Base-by-base conservation (phyloP, 64 coral and sea anemone genomes). In the Anthopleura sola region DNA sequence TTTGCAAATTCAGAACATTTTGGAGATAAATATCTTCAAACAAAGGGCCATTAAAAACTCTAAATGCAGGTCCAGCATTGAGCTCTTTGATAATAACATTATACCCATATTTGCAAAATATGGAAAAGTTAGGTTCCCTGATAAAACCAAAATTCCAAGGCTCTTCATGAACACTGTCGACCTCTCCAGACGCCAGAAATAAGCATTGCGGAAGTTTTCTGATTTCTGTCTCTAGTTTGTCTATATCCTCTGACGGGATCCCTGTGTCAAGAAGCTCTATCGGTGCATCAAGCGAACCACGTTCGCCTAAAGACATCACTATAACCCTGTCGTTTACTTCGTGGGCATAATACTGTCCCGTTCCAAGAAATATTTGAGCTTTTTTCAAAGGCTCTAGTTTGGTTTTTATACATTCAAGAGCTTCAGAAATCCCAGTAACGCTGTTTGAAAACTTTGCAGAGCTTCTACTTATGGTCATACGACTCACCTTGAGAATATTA, bases 341-440 rank as follows among this genome's bases (percentile, higher is more conserved):
- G 7, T 95, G 85, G 55, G 87, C 68, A 75, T 80, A 95, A 60
- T 95, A 95, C 37, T 95, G 93, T 68, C 93, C 93, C 53, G 89
- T 95, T 81, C 93, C 93, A 23, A 95, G 44, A 78, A 95, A 95
- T 9, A 95, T 83, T 20, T 83, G 76, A 28, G 76, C 24, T 44
- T 48, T 44, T 44, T 79, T 79, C 17, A 23, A 38, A 79, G 36
- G 37, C 20, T 79, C 76, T 10, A 79, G 76, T 12, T 79, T 79
- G 5, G 36, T 47, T 79, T 79, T 79, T 44, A 79, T 79, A 48
- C 76, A 79, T 5, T 38, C 36, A 9, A 79, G 31, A 24, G 76
- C 76, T n/a, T 79, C 76, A 9, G 14, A n/a, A 5, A 79, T 24
- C 23, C 29, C 29, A 32, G 66, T 7, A 71, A 26, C 23, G 58